phyloP scores from a whole-genome alignment of 2,113 vertebrate species.

The Atractosteus spatula region DNA sequence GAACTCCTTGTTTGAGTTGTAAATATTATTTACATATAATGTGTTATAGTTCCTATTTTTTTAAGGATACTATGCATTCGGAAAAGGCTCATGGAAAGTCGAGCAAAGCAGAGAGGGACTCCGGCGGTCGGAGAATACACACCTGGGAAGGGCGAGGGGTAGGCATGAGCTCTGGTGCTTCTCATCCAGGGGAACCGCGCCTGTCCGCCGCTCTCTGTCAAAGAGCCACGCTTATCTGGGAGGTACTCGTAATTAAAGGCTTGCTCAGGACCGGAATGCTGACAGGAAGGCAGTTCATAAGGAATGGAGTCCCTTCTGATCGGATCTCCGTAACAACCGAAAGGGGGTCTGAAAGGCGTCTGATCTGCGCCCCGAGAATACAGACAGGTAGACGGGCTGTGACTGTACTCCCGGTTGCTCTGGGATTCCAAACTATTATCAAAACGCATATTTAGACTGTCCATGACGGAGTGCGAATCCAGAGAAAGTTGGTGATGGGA shows the following conservation, averaged over 20 bases:
- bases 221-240: neutral
- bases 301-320: conserved; percentile 16
- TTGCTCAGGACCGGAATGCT: conserved; percentile 10
- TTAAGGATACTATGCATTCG: no score
- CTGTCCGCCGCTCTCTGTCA: conserved; percentile 11
- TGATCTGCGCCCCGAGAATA: conserved; percentile 21
- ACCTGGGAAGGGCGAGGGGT: conserved; percentile 31
- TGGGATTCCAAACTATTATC: conserved; percentile 20
- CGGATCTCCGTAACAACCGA: conserved; percentile 13
- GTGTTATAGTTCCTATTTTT: no score
- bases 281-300: conserved; percentile 25
- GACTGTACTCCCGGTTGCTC: conserved; percentile 14
- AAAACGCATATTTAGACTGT: conserved; percentile 32
- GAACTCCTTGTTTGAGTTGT: no score
- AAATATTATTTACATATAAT: no score
- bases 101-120: no score
- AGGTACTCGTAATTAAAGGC: conserved; percentile 9
- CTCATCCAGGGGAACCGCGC: conserved; percentile 44
- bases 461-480: conserved; percentile 28
- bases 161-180: conserved; percentile 33
- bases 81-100: no score
- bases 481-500: neutral
- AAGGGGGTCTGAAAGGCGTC: conserved; percentile 15
- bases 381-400: conserved; percentile 33
- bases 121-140: neutral